Evolutionary conservation across 1,140 invertebrate genomes (phyloP).

Genomic region (Mya arenaria): DNA sequence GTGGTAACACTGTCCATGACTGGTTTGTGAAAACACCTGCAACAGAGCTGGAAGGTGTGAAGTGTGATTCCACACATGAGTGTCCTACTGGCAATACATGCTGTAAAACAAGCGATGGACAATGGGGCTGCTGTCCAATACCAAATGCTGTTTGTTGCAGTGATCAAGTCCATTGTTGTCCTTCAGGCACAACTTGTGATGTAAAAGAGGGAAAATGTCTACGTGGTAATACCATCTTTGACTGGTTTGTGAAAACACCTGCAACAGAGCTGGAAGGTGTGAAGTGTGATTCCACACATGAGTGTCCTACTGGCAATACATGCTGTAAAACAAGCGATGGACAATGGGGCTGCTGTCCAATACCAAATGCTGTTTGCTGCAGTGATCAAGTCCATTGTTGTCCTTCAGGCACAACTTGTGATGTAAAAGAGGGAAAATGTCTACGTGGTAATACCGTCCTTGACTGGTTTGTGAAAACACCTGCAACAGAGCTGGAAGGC

Average conservation of each 20-base stretch:
- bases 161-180: slow-evolving; percentile 77
- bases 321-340: slow-evolving; percentile 69
- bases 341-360: slow-evolving; percentile 75
- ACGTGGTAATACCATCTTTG: slow-evolving; percentile 30
- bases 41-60: not conserved
- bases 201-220: slow-evolving; percentile 61
- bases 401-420: slow-evolving; percentile 18
- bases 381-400: slow-evolving; percentile 43
- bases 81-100: slow-evolving; percentile 79
- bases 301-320: slow-evolving; percentile 73
- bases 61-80: slow-evolving; percentile 45
- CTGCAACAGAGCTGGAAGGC: not conserved
- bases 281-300: slow-evolving; percentile 11
- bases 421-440: not conserved
- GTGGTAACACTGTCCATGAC: slow-evolving; percentile 20
- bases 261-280: slow-evolving; percentile 31
- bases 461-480: slow-evolving; percentile 2
- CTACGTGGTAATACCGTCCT: not conserved
- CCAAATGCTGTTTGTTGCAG: slow-evolving; percentile 74
- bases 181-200: slow-evolving; percentile 72
- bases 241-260: slow-evolving; percentile 61
- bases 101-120: slow-evolving; percentile 70
- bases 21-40: slow-evolving; percentile 58
- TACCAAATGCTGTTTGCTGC: slow-evolving; percentile 67
- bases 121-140: slow-evolving; percentile 75